Conservation (phyloP, 2,797 vertebrate species). For the Hafferia zeledoni region DNA sequence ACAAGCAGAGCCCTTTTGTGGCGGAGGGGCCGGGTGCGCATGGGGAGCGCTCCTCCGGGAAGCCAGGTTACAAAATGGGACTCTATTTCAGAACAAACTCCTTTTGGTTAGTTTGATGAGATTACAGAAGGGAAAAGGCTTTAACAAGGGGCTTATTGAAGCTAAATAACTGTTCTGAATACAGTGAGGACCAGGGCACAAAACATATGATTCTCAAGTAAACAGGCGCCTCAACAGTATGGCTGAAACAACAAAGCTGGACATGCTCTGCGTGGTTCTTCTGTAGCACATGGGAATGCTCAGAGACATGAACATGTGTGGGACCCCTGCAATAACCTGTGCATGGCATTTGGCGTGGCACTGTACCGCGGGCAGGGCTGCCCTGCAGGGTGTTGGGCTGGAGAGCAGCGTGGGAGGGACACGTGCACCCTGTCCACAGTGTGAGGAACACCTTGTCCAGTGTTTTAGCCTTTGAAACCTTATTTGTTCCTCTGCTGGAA, state of each 20-base stretch:
- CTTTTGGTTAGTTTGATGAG: constrained; percentile 68
- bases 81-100: constrained; percentile 67
- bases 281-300: background rate
- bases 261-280: accelerated
- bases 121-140: constrained; percentile 69
- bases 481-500: background rate
- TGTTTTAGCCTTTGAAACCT: background rate
- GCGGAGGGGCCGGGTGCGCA: constrained; percentile 22
- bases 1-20: constrained; percentile 70
- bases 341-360: background rate
- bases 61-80: constrained; percentile 63
- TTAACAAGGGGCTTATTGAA: constrained; percentile 69
- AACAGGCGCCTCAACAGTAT: background rate
- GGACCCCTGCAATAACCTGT: background rate
- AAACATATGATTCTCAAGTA: constrained; percentile 54
- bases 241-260: background rate
- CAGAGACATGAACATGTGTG: background rate
- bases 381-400: accelerated
- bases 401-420: background rate
- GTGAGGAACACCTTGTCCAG: background rate
- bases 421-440: accelerated
- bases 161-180: constrained; percentile 65
- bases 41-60: constrained; percentile 38
- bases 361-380: background rate
- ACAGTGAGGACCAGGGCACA: constrained; percentile 55